Percentiles rank a stretch among this genome's conserved stretches.
Conservation (phyloP, 2,888 invertebrate species). For the Polietes domitor region DNA sequence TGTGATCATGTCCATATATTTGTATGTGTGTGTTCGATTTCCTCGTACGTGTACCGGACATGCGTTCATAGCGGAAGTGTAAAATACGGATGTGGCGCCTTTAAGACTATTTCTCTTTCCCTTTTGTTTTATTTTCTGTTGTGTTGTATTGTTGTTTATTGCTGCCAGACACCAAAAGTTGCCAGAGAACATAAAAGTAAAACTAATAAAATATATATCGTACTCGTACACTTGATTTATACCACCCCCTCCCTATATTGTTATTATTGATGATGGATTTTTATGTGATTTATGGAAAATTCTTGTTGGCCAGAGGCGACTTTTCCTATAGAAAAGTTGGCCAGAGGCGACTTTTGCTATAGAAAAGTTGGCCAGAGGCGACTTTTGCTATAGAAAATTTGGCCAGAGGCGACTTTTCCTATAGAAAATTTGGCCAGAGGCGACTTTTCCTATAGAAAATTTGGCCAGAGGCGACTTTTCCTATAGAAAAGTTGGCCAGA, state of each 20-base stretch:
- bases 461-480: no score
- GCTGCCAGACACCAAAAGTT: slow-evolving; percentile 10
- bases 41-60: slow-evolving; percentile 48
- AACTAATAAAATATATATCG: slow-evolving; percentile 54
- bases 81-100: slow-evolving; percentile 66
- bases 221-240: slow-evolving; percentile 55
- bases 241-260: slow-evolving; percentile 50
- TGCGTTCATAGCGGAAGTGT: slow-evolving; percentile 65
- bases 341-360: no score
- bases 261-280: slow-evolving; percentile 45
- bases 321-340: no score
- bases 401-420: no score
- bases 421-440: no score
- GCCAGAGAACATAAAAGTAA: neutral
- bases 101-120: slow-evolving; percentile 62
- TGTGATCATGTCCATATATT: neutral
- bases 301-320: no score
- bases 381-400: no score
- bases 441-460: no score
- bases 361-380: no score
- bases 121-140: slow-evolving; percentile 33
- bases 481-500: no score
- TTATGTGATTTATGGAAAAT: slow-evolving; percentile 37
- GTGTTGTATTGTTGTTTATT: slow-evolving; percentile 8
- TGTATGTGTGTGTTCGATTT: neutral